Evolutionary conservation across 2,797 vertebrate genomes (phyloP).

Genomic region (Rhinoraja longicauda): DNA sequence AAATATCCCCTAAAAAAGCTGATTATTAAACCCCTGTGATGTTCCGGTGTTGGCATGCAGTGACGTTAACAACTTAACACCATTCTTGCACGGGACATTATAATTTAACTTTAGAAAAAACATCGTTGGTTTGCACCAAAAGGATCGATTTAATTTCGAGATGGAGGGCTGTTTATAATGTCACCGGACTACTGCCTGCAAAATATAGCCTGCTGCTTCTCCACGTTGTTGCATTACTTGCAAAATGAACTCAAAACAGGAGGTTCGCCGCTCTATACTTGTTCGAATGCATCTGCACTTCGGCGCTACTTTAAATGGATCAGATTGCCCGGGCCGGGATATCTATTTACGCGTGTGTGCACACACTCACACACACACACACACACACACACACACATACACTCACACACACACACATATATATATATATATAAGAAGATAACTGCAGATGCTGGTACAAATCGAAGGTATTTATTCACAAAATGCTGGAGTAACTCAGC

Average conservation of each 20-base stretch:
- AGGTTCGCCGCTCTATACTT: not conserved
- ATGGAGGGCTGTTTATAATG: not conserved
- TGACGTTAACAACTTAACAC: not conserved
- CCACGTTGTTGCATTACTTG: not conserved
- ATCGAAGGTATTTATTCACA: too few relatives aligned
- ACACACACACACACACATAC: not conserved
- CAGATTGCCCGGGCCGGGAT: not conserved
- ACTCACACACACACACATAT: too few relatives aligned
- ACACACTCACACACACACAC: too few relatives aligned
- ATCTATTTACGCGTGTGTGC: not conserved
- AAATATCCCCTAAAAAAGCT: not conserved
- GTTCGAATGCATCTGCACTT: not conserved
- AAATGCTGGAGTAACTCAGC: too few relatives aligned
- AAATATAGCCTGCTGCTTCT: not conserved
- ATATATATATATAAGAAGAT: too few relatives aligned
- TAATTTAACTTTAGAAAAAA: not conserved
- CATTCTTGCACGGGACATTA: not conserved
- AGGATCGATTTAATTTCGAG: not conserved
- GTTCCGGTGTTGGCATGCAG: not conserved
- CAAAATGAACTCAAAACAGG: constrained; percentile 2
- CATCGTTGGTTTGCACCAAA: not conserved
- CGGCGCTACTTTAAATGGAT: not conserved
- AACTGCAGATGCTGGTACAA: too few relatives aligned
- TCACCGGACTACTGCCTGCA: too few relatives aligned
- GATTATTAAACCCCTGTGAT: not conserved